Percentiles rank a stretch among this genome's conserved stretches.
Conservation (phyloP, 2,797 vertebrate genomes). For the Fistularia tabacaria region DNA sequence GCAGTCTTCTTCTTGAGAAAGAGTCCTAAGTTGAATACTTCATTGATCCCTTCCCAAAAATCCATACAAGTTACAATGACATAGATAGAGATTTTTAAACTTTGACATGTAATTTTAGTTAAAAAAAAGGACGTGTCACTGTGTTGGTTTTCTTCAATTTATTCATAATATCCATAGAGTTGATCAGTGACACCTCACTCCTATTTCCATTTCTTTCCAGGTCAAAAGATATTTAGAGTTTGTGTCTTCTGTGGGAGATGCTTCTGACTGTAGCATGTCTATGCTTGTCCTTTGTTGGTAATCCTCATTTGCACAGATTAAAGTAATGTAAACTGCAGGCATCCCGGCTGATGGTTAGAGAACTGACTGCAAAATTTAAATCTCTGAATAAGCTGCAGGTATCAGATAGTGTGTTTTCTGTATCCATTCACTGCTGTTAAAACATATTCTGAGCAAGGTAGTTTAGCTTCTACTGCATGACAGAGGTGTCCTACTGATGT, state of each 20-base stretch:
- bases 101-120: too few species aligned
- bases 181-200: too few species aligned
- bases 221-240: conserved; percentile 2
- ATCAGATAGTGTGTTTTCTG: neutral
- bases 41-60: neutral
- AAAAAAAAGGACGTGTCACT: too few species aligned
- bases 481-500: conserved; percentile 15
- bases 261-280: neutral
- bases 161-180: too few species aligned
- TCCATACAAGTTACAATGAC: neutral
- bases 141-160: too few species aligned
- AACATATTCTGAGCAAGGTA: conserved; percentile 20
- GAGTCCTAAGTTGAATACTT: too few species aligned
- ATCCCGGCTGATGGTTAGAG: neutral
- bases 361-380: neutral
- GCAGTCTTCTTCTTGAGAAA: too few species aligned
- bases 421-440: conserved; percentile 15
- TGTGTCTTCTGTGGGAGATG: conserved; percentile 1
- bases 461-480: conserved; percentile 15
- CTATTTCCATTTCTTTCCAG: conserved; percentile 3
- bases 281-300: conserved; percentile 4
- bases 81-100: neutral
- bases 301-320: conserved; percentile 9
- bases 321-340: neutral
- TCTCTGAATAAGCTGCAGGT: conserved; percentile 1